A percentile compares a stretch with the other conserved stretches of the same genome.
These are phyloP conservation scores for Serranochromis macrocephalus DNA, from an alignment of 2,113 vertebrate genomes.

Conservation along the genomic window DNA sequence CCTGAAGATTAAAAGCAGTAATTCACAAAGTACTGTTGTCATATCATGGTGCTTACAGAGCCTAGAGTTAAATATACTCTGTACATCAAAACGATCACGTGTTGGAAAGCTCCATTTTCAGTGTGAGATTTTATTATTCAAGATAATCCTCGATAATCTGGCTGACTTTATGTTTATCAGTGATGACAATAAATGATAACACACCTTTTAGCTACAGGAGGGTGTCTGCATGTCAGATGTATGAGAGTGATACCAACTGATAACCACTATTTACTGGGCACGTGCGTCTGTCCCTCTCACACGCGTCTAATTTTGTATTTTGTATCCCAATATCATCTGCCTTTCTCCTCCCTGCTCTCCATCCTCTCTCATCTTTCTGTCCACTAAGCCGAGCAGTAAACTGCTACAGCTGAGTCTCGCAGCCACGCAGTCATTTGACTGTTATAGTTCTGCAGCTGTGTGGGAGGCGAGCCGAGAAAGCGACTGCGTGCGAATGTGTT, in stretches of 20 bases:
- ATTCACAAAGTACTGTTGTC: neutral
- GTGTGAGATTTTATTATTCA: neutral
- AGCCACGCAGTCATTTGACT: conserved; percentile 4
- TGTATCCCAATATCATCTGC: too few relatives aligned
- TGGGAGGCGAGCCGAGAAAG: neutral
- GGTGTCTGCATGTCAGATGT: neutral
- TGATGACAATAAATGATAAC: neutral
- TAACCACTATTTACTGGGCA: neutral
- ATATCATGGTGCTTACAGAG: neutral
- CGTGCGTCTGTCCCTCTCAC: neutral
- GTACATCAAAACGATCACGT: neutral
- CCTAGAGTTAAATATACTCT: neutral
- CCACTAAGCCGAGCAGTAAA: neutral
- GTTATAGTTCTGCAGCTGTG: neutral
- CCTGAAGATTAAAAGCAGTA: neutral
- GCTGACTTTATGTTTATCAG: neutral
- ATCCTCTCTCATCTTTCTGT: neutral
- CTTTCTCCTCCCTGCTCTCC: neutral
- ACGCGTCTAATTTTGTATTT: neutral
- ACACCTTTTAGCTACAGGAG: neutral
- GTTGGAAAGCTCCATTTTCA: neutral
- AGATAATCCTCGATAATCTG: neutral
- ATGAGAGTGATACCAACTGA: neutral
- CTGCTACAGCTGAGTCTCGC: conserved; percentile 1
- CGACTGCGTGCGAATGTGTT: neutral